These are phyloP conservation scores for Bicyclus anynana DNA, from an alignment of 1,140 invertebrate species.

Conservation along the genomic window DNA sequence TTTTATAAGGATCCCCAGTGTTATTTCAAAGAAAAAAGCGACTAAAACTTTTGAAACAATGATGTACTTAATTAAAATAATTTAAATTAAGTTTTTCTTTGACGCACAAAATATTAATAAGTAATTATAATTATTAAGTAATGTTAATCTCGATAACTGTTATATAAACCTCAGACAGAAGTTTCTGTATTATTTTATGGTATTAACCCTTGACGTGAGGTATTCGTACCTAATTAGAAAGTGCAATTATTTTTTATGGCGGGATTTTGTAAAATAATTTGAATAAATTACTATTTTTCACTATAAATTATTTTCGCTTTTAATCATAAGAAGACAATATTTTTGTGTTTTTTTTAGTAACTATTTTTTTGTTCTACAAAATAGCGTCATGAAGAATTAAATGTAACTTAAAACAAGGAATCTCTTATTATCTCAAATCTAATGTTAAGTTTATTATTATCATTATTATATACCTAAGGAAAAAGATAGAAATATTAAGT, in stretches of 20 bases:
- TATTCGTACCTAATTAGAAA: not conserved
- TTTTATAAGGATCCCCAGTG: too few species aligned
- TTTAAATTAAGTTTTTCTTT: constrained; percentile 25
- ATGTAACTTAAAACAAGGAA: not conserved
- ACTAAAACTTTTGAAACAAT: too few species aligned
- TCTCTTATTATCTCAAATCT: not conserved
- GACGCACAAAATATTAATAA: too few species aligned
- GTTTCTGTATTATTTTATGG: too few species aligned
- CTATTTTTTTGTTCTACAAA: not conserved
- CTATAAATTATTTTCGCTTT: not conserved
- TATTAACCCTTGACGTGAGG: too few species aligned
- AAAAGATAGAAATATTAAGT: constrained; percentile 5
- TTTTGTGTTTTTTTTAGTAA: too few species aligned
- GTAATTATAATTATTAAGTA: constrained; percentile 9
- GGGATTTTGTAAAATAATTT: not conserved
- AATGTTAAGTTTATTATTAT: not conserved
- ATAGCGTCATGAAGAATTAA: not conserved
- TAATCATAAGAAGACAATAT: too few species aligned
- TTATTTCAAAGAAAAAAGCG: too few species aligned
- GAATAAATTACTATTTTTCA: not conserved
- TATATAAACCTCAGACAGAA: too few species aligned
- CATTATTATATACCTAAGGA: not conserved
- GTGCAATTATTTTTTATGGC: not conserved
- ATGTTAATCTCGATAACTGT: not conserved
- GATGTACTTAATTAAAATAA: too few species aligned